Percentiles rank a stretch among this genome's conserved stretches.
Conservation (phyloP, 2,888 invertebrate genomes). For the Netelia inedita region DNA sequence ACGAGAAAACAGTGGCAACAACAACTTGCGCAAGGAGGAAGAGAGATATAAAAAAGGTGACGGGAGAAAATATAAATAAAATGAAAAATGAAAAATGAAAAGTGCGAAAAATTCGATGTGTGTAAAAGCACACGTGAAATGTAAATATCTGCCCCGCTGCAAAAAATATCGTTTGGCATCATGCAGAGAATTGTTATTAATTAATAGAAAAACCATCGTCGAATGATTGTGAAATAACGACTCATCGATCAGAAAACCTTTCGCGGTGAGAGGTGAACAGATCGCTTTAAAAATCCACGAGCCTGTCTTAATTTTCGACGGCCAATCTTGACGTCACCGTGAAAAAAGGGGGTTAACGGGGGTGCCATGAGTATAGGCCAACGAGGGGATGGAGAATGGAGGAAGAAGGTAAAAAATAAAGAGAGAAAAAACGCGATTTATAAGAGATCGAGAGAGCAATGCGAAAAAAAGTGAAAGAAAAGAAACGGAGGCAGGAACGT, state of each 20-base stretch:
- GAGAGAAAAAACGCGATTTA: conserved; percentile 48
- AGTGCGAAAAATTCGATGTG: not conserved
- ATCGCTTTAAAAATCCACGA: conserved; percentile 42
- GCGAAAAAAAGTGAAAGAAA: conserved; percentile 72
- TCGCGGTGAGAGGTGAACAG: not conserved
- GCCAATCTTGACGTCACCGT: conserved; percentile 6
- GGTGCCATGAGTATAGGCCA: not conserved
- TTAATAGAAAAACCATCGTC: not conserved
- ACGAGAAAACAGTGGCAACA: conserved; percentile 64
- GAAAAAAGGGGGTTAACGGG: conserved; percentile 9
- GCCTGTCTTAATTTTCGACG: not conserved
- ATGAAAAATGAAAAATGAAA: conserved; percentile 37
- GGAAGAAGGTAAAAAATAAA: conserved; percentile 54
- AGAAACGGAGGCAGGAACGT: conserved; percentile 31
- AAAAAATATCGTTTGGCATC: not conserved
- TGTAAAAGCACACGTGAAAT: conserved; percentile 9
- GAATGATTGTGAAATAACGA: not conserved
- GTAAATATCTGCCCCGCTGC: not conserved
- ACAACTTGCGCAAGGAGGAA: conserved; percentile 65
- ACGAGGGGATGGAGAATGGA: conserved; percentile 37
- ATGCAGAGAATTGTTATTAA: not conserved
- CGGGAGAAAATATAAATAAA: not conserved
- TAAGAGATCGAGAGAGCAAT: conserved; percentile 71
- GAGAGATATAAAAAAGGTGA: conserved; percentile 49
- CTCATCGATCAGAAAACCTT: not conserved